Percentiles rank a stretch among this genome's conserved stretches.
These are phyloP conservation scores for Himalopsyche tibetana DNA, from an alignment of 2,888 invertebrate genomes.

Conservation along the genomic window DNA sequence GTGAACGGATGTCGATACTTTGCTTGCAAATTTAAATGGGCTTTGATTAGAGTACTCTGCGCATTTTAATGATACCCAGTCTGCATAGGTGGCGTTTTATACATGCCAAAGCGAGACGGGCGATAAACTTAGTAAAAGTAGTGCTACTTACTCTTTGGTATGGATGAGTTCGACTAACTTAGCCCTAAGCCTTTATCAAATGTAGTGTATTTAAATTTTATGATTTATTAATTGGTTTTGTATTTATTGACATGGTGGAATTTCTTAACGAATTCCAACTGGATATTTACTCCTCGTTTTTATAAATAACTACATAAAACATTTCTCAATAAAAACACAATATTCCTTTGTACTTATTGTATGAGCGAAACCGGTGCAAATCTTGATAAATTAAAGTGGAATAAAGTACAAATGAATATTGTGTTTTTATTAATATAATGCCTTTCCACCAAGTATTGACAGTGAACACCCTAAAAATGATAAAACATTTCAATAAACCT, in stretches of 20 bases:
- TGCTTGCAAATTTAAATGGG: constrained; percentile 64
- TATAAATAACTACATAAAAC: no score
- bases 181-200: constrained; percentile 5
- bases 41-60: constrained; percentile 63
- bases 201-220: neutral
- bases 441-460: no score
- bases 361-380: no score
- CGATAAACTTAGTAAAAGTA: neutral
- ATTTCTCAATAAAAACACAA: no score
- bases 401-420: no score
- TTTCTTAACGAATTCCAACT: neutral
- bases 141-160: neutral
- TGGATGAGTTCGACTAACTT: neutral
- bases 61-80: constrained; percentile 61
- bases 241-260: neutral
- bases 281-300: no score
- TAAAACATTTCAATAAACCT: no score
- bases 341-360: no score
- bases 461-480: no score
- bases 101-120: neutral
- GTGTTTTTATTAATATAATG: no score
- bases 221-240: neutral
- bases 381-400: no score
- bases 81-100: constrained; percentile 58
- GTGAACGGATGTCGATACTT: constrained; percentile 64